Conservation (phyloP, 2,888 invertebrate species). For the Trachelus tabidus region DNA sequence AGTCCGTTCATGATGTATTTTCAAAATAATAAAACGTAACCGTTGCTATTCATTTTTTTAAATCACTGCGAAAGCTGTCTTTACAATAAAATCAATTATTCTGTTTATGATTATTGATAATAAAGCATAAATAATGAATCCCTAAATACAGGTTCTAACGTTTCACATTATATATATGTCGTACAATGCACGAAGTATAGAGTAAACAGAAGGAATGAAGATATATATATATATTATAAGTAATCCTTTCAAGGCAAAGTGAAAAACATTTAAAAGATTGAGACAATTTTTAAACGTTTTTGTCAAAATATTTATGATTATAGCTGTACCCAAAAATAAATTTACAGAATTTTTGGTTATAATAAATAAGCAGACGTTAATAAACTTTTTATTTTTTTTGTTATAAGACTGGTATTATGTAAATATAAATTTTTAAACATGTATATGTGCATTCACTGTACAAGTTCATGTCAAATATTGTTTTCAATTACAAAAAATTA, state of each 20-base stretch:
- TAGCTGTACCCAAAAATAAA: neutral
- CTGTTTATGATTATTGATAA: neutral
- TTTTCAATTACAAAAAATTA: neutral
- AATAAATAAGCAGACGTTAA: neutral
- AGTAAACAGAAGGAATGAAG: neutral
- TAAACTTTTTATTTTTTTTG: neutral
- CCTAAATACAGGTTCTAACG: neutral
- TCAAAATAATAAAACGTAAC: neutral
- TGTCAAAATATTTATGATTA: neutral
- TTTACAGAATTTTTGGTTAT: neutral
- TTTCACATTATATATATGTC: neutral
- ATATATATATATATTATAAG: neutral
- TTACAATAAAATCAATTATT: neutral
- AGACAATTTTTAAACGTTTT: neutral
- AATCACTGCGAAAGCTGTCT: neutral
- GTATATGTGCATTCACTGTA: neutral
- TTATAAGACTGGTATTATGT: neutral
- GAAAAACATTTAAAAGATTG: neutral
- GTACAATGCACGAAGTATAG: neutral
- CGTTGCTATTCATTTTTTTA: neutral
- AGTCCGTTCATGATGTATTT: constrained; percentile 27
- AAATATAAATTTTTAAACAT: neutral
- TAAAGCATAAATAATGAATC: neutral
- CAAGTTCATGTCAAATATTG: neutral
- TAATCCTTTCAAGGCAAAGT: neutral